Evolutionary conservation across 1,140 invertebrate genomes (phyloP), one percentile per base, ranked within the genome.

Genomic region (Oncopeltus fasciatus): DNA sequence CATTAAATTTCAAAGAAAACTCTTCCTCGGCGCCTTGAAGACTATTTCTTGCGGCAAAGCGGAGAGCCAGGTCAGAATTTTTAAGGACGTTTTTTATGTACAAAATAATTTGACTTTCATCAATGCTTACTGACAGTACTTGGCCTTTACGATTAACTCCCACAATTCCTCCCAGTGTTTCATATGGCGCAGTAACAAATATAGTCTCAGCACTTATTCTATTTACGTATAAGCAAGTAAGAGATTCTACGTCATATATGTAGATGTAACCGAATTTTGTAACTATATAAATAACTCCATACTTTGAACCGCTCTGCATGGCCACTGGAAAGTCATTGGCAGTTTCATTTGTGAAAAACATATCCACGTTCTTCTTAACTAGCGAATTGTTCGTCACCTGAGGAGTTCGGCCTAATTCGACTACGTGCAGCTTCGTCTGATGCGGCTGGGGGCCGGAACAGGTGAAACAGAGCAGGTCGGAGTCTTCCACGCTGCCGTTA

Each of bases 141-240:
- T 38, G 68, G n/a, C 96, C 96, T 73, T 97, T 95, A 33, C 95
- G 83, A 77, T 99, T 99, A 20, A 98, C 95, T 64, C 95, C 96
- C 72, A 99, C 96, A 68, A 99, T 98, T 38, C 96, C 96, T 62
- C 92, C 92, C 58, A 90, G 93, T 0, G 87, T 77, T 71, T 97
- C 92, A 73, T 99, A 92, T 0, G 93, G 90, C 0, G 95, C 94
- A 0, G 97, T 98, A 8, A 99, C 94, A 74, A 99, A 99, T 69
- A 99, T 98, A 11, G 96, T 99, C 70, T 99, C 96, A 2, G 90
- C 90, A 59, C 92, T 98, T 70, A 99, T 98, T 53, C 96, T 83
- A 78, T 98, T 98, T 91, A 97, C 98, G 77, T 96, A 99, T 69
- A 99, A 97, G 73, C 94, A 98, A 11, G 90, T 38, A 8, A 14